Evolutionary conservation across 1,140 invertebrate species (phyloP).

Genomic region (Lerema accius): DNA sequence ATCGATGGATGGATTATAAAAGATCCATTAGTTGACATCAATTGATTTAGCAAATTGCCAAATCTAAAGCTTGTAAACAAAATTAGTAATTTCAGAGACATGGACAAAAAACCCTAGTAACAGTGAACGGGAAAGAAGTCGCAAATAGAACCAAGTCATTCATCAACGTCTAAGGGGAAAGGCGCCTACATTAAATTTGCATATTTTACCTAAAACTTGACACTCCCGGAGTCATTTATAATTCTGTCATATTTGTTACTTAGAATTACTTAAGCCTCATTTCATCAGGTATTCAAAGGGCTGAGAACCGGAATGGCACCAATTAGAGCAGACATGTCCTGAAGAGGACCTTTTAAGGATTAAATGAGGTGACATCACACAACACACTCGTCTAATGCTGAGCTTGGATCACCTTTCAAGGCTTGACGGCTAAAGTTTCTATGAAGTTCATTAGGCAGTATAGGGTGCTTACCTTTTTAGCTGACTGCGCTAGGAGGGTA

Average conservation of each 20-base stretch:
- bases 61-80: too few relatives aligned
- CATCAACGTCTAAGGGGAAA: constrained; percentile 1
- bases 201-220: constrained; percentile 4
- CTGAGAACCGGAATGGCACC: neutral
- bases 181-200: constrained; percentile 4
- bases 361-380: neutral
- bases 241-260: constrained; percentile 6
- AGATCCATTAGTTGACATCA: too few relatives aligned
- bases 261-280: constrained; percentile 2
- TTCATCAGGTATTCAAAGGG: constrained; percentile 2
- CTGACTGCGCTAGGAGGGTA: too few relatives aligned
- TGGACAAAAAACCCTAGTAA: too few relatives aligned
- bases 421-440: too few relatives aligned
- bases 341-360: neutral
- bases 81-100: too few relatives aligned
- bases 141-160: neutral
- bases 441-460: too few relatives aligned
- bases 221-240: constrained; percentile 1
- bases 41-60: too few relatives aligned
- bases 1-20: too few relatives aligned
- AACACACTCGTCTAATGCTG: too few relatives aligned
- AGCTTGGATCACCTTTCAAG: too few relatives aligned
- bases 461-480: too few relatives aligned
- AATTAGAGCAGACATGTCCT: neutral
- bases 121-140: neutral